Conservation (phyloP, 1,140 invertebrate genomes). For the Campodea augens region DNA sequence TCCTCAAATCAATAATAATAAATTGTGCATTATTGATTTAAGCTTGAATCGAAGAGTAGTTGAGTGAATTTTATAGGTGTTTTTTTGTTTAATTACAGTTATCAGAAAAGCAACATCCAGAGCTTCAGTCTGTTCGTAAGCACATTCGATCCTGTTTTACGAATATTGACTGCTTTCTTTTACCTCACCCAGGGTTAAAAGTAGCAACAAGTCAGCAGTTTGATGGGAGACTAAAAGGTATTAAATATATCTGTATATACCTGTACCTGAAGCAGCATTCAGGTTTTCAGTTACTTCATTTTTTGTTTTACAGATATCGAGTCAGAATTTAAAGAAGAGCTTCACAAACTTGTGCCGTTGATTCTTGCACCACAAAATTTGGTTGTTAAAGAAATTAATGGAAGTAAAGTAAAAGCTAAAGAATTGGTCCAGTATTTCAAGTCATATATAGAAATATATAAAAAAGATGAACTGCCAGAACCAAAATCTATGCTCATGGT, state of each 20-base stretch:
- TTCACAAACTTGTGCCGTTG: constrained; percentile 69
- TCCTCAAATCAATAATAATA: too few species aligned
- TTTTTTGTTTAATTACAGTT: too few species aligned
- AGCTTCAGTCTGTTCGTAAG: constrained; percentile 77
- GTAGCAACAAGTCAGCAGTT: constrained; percentile 93
- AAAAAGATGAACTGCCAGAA: constrained; percentile 90
- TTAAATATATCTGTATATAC: too few species aligned
- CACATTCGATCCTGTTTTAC: constrained; percentile 91
- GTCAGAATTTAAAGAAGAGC: constrained; percentile 68
- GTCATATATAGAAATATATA: constrained; percentile 90
- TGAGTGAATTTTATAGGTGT: too few species aligned
- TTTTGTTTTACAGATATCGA: too few species aligned
- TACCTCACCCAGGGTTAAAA: constrained; percentile 93
- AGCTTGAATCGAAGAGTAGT: too few species aligned
- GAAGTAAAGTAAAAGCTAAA: constrained; percentile 75
- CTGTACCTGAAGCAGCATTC: too few species aligned
- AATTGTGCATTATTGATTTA: too few species aligned
- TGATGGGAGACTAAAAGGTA: constrained; percentile 79
- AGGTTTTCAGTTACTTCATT: too few species aligned
- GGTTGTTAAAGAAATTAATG: constrained; percentile 90
- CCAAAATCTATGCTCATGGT: constrained; percentile 96
- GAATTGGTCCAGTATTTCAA: constrained; percentile 95
- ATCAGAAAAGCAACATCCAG: constrained; percentile 82
- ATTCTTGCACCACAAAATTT: constrained; percentile 76
- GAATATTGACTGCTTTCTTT: constrained; percentile 86